Percentiles rank a stretch among this genome's conserved stretches.
These are phyloP conservation scores for Polylopha cassiicola DNA, from an alignment of 2,888 invertebrate genomes.

Conservation along the genomic window DNA sequence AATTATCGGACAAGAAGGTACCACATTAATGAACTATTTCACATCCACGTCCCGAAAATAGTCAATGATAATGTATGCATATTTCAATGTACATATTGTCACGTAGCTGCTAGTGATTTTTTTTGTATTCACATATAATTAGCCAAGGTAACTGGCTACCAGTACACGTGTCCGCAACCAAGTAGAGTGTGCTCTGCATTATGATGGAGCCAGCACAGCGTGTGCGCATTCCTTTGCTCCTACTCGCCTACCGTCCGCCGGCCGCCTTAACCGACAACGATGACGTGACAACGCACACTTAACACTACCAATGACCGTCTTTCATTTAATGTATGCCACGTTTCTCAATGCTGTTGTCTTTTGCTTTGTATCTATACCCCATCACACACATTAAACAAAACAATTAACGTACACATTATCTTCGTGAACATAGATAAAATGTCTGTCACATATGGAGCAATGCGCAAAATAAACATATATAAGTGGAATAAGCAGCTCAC, in stretches of 20 bases:
- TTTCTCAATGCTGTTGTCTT: conserved; percentile 25
- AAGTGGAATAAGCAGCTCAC: no score
- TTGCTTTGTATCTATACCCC: conserved; percentile 15
- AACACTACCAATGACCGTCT: conserved; percentile 26
- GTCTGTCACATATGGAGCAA: neutral
- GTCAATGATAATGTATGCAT: conserved; percentile 3
- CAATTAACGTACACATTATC: conserved; percentile 7
- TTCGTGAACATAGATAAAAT: no score
- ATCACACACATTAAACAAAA: conserved; percentile 13
- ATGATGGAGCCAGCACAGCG: conserved; percentile 58
- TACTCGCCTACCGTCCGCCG: conserved; percentile 37
- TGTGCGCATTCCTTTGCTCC: conserved; percentile 56
- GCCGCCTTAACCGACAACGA: conserved; percentile 29
- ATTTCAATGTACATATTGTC: conserved; percentile 26
- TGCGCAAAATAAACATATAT: no score
- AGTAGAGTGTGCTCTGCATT: conserved; percentile 55
- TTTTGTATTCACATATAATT: conserved; percentile 55
- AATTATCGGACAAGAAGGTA: no score
- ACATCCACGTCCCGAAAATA: conserved; percentile 8
- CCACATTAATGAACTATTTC: no score
- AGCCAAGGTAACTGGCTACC: conserved; percentile 52
- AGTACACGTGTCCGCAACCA: conserved; percentile 62
- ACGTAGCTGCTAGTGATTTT: conserved; percentile 43
- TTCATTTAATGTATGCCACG: conserved; percentile 30
- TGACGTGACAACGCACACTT: conserved; percentile 31